Evolutionary conservation across 2,888 invertebrate species (phyloP).

Genomic region (Sphaerophoria rueppellii): DNA sequence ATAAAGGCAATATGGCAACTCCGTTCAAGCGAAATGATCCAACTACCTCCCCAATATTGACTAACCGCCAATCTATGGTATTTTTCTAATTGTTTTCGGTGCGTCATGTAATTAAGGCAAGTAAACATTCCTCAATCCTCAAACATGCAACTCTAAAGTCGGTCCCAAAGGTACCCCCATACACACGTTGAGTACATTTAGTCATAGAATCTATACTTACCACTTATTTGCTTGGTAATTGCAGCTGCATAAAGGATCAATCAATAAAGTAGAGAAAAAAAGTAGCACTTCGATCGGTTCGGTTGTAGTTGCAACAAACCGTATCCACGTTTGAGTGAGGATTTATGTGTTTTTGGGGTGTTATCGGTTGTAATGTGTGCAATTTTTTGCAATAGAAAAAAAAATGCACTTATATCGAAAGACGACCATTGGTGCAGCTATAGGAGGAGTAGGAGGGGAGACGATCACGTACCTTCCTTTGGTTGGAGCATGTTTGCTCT

Average conservation of each 20-base stretch:
- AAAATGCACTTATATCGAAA: not conserved
- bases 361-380: constrained; percentile 72
- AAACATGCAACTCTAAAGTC: not conserved
- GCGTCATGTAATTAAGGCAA: constrained; percentile 71
- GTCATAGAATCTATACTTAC: not conserved
- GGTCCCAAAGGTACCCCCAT: not conserved
- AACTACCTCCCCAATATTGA: not conserved
- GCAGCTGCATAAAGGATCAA: constrained; percentile 72
- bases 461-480: not conserved
- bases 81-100: constrained; percentile 68
- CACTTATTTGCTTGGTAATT: constrained; percentile 52
- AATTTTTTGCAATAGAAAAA: constrained; percentile 42
- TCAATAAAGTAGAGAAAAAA: constrained; percentile 68
- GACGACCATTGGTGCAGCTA: not conserved
- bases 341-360: constrained; percentile 73
- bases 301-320: constrained; percentile 31
- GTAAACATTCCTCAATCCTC: constrained; percentile 30
- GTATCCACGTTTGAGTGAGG: constrained; percentile 53
- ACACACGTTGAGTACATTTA: not conserved
- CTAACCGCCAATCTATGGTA: constrained; percentile 24
- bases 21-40: constrained; percentile 12
- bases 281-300: constrained; percentile 66
- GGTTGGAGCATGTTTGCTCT: constrained; percentile 32
- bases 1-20: constrained; percentile 11
- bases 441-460: constrained; percentile 1